Evolutionary conservation across 2,797 vertebrate species (phyloP), one percentile per base, ranked within the genome.

Genomic region (Pipistrellus nathusii): DNA sequence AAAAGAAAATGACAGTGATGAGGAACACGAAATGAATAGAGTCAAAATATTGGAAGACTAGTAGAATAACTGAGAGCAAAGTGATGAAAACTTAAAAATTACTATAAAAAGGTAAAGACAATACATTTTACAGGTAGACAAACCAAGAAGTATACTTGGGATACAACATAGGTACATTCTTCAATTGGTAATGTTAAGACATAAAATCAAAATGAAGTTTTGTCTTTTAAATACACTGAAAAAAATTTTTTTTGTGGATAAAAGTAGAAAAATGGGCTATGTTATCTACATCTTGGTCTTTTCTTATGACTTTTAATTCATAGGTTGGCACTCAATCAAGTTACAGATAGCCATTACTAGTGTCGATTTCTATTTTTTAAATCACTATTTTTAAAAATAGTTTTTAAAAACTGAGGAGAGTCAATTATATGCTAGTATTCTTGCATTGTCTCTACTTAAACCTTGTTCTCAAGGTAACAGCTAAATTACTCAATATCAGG

Each of bases 391-490:
- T 91, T 69, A 73, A 30, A 20, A 62, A 64, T n/a, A 46, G 69
- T 64, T 84, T 88, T 15, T 68, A 20, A 88, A 88, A 93, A 88
- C 92, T 48, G 27, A 76, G 48, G 46, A 93, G 71, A 93, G 85
- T 91, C 82, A 92, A 93, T 2, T 87, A 94, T 96, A 97, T 87
- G 95, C 94, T 88, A 87, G 91, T 95, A 95, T 96, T 97, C 96
- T 88, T 97, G 83, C 81, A 95, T 57, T 92, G 88, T 97, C 90
- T 95, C 91, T 91, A 95, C 97, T 97, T 89, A 97, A 96, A 94
- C 85, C 96, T 97, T 96, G 98, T 98, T 99, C 97, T 98, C 98
- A 98, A 97, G 98, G 98, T 97, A 98, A 99, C 98, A 92, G 97
- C 97, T 97, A 98, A 98, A 98, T 90, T 97, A 97, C 98, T 98